Percentiles rank a stretch among this genome's conserved stretches.
Conservation (phyloP, 2,888 invertebrate genomes). For the Prosopocoilus inquinatus region DNA sequence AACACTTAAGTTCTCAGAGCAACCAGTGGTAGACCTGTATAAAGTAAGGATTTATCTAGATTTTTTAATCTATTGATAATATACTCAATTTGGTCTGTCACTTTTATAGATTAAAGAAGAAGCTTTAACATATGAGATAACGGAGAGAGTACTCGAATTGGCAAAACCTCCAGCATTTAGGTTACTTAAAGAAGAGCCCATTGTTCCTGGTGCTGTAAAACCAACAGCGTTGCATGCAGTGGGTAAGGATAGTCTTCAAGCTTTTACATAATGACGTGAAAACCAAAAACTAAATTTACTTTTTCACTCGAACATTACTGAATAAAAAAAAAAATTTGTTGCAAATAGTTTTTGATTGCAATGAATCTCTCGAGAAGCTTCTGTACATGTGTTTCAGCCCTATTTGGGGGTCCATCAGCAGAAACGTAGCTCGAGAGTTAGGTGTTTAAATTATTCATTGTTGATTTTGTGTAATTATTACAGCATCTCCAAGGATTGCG, state of each 20-base stretch:
- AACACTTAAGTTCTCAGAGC: slow-evolving; percentile 17
- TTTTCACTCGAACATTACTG: no score
- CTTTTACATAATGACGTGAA: no score
- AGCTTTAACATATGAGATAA: slow-evolving; percentile 50
- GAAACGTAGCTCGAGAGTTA: no score
- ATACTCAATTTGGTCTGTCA: background rate
- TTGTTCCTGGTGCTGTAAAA: slow-evolving; percentile 21
- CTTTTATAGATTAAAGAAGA: slow-evolving; percentile 25
- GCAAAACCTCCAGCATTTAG: slow-evolving; percentile 44
- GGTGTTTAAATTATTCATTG: no score
- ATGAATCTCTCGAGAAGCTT: no score
- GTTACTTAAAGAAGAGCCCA: slow-evolving; percentile 16
- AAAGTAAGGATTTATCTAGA: slow-evolving; percentile 15
- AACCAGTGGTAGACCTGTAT: slow-evolving; percentile 25
- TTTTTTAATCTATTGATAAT: background rate
- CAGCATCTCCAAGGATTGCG: slow-evolving; percentile 38
- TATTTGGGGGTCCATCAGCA: no score
- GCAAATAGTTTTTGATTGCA: no score
- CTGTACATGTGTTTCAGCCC: no score
- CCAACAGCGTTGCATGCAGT: slow-evolving; percentile 23
- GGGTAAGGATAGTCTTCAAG: slow-evolving; percentile 12
- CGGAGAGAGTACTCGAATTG: slow-evolving; percentile 50
- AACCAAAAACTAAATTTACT: no score
- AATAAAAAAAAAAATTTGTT: no score
- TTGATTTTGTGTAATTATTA: background rate